These are phyloP conservation scores for Andrena bucephala DNA, from an alignment of 2,888 invertebrate genomes.

Conservation along the genomic window DNA sequence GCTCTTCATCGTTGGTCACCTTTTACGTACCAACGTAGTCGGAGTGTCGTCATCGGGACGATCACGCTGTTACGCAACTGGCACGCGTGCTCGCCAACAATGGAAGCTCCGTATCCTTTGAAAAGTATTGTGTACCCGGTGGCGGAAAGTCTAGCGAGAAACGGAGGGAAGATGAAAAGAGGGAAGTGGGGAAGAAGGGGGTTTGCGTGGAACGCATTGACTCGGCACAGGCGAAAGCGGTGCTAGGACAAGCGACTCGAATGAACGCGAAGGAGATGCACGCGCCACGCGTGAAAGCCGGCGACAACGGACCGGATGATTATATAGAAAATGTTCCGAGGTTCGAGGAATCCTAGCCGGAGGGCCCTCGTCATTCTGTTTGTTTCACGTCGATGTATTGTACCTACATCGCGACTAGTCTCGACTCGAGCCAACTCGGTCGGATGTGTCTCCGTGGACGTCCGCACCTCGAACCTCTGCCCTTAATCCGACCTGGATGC, in stretches of 20 bases:
- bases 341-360: slow-evolving; percentile 38
- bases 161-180: background rate
- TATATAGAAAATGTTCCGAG: slow-evolving; percentile 70
- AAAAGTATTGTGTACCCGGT: background rate
- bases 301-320: slow-evolving; percentile 72
- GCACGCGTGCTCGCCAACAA: slow-evolving; percentile 43
- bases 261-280: slow-evolving; percentile 39
- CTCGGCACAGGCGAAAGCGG: background rate
- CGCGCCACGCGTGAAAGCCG: slow-evolving; percentile 32
- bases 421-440: background rate
- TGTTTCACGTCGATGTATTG: slow-evolving; percentile 37
- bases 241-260: background rate
- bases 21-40: too few species aligned
- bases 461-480: background rate
- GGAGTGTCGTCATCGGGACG: background rate
- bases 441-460: background rate
- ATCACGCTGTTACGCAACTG: slow-evolving; percentile 78
- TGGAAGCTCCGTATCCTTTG: background rate
- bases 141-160: slow-evolving; percentile 19
- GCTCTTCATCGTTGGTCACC: too few species aligned
- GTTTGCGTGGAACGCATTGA: background rate
- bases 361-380: slow-evolving; percentile 44
- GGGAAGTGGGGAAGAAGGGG: background rate
- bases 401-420: background rate
- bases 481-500: slow-evolving; percentile 3